phyloP scores from a whole-genome alignment of 1,140 invertebrate species.

The Cephus cinctus region DNA sequence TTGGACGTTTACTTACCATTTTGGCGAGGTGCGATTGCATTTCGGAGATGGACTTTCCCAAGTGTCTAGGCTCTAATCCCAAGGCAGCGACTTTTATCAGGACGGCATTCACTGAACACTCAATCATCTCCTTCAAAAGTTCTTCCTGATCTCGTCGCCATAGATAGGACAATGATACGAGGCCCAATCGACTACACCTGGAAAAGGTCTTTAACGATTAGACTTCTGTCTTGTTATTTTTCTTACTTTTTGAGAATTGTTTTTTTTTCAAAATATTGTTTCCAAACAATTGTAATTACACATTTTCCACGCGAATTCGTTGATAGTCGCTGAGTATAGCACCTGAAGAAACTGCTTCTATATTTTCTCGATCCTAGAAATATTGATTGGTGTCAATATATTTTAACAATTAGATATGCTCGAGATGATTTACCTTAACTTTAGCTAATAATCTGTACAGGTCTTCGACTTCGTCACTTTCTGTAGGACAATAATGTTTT shows the following conservation, averaged over 20 bases:
- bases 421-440: constrained; percentile 81
- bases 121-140: constrained; percentile 96
- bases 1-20: constrained; percentile 63
- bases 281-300: constrained; percentile 70
- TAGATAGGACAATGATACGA: constrained; percentile 88
- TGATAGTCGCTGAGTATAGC: constrained; percentile 99
- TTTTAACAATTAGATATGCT: constrained; percentile 1
- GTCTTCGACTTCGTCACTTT: constrained; percentile 99
- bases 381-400: constrained; percentile 18
- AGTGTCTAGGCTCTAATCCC: constrained; percentile 85
- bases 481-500: constrained; percentile 80
- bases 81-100: constrained; percentile 95
- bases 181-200: constrained; percentile 85
- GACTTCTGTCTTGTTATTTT: neutral
- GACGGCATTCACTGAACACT: constrained; percentile 87
- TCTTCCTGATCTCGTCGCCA: constrained; percentile 93
- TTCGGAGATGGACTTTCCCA: constrained; percentile 83
- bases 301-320: constrained; percentile 94
- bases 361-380: constrained; percentile 72
- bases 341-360: constrained; percentile 93
- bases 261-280: constrained; percentile 12
- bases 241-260: neutral
- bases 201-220: constrained; percentile 17
- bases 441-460: constrained; percentile 80
- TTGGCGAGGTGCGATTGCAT: constrained; percentile 82